A percentile compares a stretch with the other conserved stretches of the same genome.
Conservation (phyloP, 2,113 vertebrate genomes). For the Neodontobutis hainanensis region DNA sequence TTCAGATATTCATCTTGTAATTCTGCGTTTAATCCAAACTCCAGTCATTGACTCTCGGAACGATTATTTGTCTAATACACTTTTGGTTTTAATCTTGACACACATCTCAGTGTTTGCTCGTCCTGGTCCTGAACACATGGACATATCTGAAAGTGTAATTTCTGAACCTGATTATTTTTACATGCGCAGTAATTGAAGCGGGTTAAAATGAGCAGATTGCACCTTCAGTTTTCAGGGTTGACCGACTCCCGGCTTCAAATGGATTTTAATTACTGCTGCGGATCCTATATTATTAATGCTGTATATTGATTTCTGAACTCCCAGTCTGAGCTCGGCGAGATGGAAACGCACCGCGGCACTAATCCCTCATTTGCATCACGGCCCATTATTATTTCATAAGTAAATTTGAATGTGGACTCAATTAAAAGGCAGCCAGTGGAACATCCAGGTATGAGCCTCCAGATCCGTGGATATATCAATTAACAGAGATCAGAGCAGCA, state of each 20-base stretch:
- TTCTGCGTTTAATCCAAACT: no score
- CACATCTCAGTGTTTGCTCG: no score
- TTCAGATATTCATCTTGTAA: no score
- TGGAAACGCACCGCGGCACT: constrained; percentile 78
- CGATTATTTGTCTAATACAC: no score
- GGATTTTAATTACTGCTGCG: constrained; percentile 82
- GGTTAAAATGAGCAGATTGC: constrained; percentile 77
- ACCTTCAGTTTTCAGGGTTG: constrained; percentile 75
- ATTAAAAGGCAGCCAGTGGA: constrained; percentile 83
- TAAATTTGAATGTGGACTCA: constrained; percentile 84
- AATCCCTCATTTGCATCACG: constrained; percentile 81
- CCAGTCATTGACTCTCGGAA: no score
- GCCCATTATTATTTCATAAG: constrained; percentile 85
- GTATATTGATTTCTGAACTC: constrained; percentile 86
- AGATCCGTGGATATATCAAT: constrained; percentile 79
- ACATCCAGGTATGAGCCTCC: constrained; percentile 73
- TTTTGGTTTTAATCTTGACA: no score
- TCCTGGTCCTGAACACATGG: no score
- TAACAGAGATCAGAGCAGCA: constrained; percentile 73
- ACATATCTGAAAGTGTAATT: constrained; percentile 79
- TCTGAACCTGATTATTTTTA: constrained; percentile 77
- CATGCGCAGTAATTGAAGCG: constrained; percentile 76
- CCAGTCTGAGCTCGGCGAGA: constrained; percentile 76
- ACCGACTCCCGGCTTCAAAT: constrained; percentile 78
- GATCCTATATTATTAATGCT: constrained; percentile 84